These are phyloP conservation scores for Sebastes glaucus DNA, from an alignment of 2,797 vertebrate genomes.

Conservation along the genomic window DNA sequence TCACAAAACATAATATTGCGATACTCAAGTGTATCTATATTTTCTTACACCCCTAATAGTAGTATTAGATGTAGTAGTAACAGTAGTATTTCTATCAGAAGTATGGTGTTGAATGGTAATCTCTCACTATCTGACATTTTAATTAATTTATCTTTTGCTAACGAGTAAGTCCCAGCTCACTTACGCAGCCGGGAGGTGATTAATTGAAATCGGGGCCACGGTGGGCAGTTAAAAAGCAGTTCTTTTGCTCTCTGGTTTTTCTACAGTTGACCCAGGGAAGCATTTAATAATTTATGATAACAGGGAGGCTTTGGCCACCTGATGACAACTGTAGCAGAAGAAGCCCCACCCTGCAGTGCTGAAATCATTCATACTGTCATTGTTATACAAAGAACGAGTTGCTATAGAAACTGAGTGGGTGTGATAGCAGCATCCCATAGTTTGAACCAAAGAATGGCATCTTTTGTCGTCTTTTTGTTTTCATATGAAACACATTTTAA, in stretches of 20 bases:
- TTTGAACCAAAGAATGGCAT: background rate
- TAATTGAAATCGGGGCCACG: conserved; percentile 13
- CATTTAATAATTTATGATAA: conserved; percentile 18
- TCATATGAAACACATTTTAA: background rate
- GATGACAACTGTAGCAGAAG: conserved; percentile 1
- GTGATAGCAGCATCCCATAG: background rate
- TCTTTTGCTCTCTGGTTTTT: background rate
- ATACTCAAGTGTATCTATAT: background rate
- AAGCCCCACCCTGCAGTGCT: conserved; percentile 5
- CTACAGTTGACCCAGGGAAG: background rate
- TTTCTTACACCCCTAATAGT: background rate
- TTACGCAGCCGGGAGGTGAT: background rate
- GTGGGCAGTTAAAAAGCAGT: conserved; percentile 9
- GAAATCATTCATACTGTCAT: conserved; percentile 10
- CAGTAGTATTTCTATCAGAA: background rate
- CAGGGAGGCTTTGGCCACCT: conserved; percentile 8
- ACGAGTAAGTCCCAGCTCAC: background rate
- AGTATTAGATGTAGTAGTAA: background rate
- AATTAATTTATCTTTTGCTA: conserved; percentile 4
- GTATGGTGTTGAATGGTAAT: background rate
- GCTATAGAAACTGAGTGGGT: conserved; percentile 41
- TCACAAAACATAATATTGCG: background rate
- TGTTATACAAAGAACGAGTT: conserved; percentile 16
- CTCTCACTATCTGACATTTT: background rate
- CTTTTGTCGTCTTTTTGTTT: background rate